Percentiles rank a stretch among this genome's conserved stretches.
Conservation (phyloP, 2,113 vertebrate species). For the Uria lomvia region DNA sequence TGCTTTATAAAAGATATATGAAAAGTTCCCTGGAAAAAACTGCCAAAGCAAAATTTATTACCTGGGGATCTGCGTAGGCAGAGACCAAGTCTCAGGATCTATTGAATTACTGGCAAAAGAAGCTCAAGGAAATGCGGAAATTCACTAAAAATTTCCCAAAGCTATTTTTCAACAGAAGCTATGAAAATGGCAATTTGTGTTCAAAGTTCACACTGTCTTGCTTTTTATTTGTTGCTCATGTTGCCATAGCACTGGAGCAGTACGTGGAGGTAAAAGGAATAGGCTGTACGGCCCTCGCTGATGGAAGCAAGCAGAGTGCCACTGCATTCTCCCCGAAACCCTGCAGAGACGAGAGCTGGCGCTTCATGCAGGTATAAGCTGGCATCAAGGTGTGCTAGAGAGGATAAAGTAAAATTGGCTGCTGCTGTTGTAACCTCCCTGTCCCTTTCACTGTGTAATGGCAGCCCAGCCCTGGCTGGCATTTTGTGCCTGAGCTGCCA, state of each 20-base stretch:
- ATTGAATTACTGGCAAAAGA: neutral
- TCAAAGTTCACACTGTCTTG: neutral
- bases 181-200: neutral
- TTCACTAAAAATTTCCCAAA: neutral
- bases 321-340: fast-evolving
- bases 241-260: neutral
- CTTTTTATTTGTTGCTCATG: neutral
- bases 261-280: neutral
- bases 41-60: neutral
- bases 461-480: neutral
- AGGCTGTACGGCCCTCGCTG: fast-evolving
- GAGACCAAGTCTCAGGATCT: neutral
- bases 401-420: neutral
- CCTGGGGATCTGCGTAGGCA: neutral
- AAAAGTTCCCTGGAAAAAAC: neutral
- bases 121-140: neutral
- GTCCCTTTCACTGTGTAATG: neutral
- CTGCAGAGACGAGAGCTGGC: neutral
- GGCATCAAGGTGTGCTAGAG: neutral
- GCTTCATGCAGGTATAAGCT: neutral
- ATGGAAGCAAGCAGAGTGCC: fast-evolving
- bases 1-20: neutral
- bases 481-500: neutral
- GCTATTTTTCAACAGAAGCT: neutral
- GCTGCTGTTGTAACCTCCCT: neutral